phyloP scores from a whole-genome alignment of 1,140 invertebrate genomes.

The Drosophila nigrodunni region DNA sequence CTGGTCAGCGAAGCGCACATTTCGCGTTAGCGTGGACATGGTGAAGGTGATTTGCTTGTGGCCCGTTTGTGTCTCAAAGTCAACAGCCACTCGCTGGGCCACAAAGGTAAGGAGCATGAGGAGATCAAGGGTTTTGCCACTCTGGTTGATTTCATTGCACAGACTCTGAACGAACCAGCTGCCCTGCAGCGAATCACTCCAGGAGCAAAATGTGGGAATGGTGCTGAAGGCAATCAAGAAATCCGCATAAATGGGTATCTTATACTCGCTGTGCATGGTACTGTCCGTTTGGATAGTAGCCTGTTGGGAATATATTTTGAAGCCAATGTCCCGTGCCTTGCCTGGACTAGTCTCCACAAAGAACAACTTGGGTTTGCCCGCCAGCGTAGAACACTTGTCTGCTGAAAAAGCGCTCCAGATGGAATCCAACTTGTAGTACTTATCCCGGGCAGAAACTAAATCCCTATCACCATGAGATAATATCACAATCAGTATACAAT shows the following conservation, averaged over 20 bases:
- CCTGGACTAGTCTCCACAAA: slow-evolving; percentile 96
- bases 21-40: slow-evolving; percentile 94
- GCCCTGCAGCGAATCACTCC: slow-evolving; percentile 94
- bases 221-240: slow-evolving; percentile 97
- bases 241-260: slow-evolving; percentile 95
- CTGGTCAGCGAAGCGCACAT: slow-evolving; percentile 87
- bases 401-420: slow-evolving; percentile 94
- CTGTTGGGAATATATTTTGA: slow-evolving; percentile 84
- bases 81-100: slow-evolving; percentile 91
- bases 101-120: slow-evolving; percentile 95
- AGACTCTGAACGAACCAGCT: slow-evolving; percentile 98
- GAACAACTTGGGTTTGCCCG: slow-evolving; percentile 96
- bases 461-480: slow-evolving; percentile 95
- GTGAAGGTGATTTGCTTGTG: slow-evolving; percentile 97
- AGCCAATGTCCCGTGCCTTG: slow-evolving; percentile 91
- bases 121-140: slow-evolving; percentile 90
- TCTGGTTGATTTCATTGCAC: slow-evolving; percentile 89
- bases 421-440: slow-evolving; percentile 90
- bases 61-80: slow-evolving; percentile 94
- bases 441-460: slow-evolving; percentile 93
- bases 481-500: slow-evolving; percentile 92
- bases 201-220: slow-evolving; percentile 95
- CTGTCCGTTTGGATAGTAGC: slow-evolving; percentile 88
- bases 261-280: slow-evolving; percentile 86
- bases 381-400: slow-evolving; percentile 92